phyloP scores from a whole-genome alignment of 64 coral and sea anemone genomes.

The Montipora cactus region DNA sequence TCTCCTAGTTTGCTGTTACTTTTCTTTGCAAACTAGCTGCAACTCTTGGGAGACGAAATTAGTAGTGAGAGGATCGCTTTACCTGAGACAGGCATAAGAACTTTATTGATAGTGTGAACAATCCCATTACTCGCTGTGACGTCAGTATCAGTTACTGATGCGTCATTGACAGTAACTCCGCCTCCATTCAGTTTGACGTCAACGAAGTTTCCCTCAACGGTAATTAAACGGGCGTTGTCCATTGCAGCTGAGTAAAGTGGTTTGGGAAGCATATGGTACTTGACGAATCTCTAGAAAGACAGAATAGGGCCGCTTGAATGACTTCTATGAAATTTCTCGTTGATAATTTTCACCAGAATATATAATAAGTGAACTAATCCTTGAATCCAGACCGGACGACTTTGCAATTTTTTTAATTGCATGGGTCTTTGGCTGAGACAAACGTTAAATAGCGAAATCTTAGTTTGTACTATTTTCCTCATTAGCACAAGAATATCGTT shows the following conservation, averaged over 20 bases:
- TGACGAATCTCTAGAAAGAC: slow-evolving; percentile 62
- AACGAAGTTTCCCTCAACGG: slow-evolving; percentile 56
- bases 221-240: slow-evolving; percentile 2
- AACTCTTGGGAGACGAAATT: not conserved
- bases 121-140: slow-evolving; percentile 68
- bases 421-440: too few species aligned
- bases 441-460: too few species aligned
- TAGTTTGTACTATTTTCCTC: too few species aligned
- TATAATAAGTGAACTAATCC: too few species aligned
- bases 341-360: too few species aligned
- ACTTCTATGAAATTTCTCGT: too few species aligned
- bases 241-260: slow-evolving; percentile 78
- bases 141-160: slow-evolving; percentile 61
- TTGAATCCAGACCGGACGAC: too few species aligned
- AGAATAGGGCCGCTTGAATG: not conserved
- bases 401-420: too few species aligned
- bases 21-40: too few species aligned
- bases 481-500: too few species aligned
- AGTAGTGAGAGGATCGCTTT: not conserved
- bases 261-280: slow-evolving; percentile 74
- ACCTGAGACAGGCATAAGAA: slow-evolving; percentile 85
- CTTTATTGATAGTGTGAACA: slow-evolving; percentile 74
- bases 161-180: slow-evolving; percentile 62
- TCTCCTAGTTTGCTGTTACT: too few species aligned
- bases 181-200: slow-evolving; percentile 34